A percentile compares a stretch with the other conserved stretches of the same genome.
These are phyloP conservation scores for Oreotrochilus melanogaster DNA, from an alignment of 2,113 vertebrate genomes.

Conservation along the genomic window DNA sequence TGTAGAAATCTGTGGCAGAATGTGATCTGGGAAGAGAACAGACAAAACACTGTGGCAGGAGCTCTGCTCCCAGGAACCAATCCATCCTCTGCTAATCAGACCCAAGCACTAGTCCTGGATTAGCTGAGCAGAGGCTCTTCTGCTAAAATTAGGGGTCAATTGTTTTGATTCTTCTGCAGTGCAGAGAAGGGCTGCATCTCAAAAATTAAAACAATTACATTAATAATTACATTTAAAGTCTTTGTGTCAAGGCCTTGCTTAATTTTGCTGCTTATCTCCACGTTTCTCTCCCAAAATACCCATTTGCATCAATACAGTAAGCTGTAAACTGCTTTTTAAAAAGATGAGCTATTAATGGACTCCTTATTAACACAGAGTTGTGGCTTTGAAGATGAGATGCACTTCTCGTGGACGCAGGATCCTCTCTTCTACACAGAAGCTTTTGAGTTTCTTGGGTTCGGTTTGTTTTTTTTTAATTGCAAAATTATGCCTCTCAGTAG, in stretches of 20 bases:
- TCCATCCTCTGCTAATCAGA: conserved; percentile 27
- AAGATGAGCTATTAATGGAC: background rate
- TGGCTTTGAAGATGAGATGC: conserved; percentile 21
- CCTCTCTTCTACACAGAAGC: background rate
- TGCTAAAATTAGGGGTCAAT: conserved; percentile 53
- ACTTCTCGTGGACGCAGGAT: background rate
- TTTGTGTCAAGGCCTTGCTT: background rate
- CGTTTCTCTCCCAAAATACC: background rate
- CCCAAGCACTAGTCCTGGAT: background rate
- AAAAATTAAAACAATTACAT: conserved; percentile 44
- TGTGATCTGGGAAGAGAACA: conserved; percentile 39
- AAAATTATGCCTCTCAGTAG: background rate
- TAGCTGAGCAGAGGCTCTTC: background rate
- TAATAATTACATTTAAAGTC: conserved; percentile 37
- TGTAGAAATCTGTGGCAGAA: conserved; percentile 42
- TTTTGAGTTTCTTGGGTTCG: background rate
- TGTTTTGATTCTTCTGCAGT: background rate
- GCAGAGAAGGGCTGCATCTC: background rate
- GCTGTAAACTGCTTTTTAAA: background rate
- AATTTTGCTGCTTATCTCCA: conserved; percentile 36
- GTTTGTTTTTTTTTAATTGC: background rate
- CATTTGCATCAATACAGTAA: background rate
- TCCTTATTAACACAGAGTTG: background rate
- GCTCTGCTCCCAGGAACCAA: conserved; percentile 28
- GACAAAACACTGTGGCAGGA: conserved; percentile 41